phyloP scores from a whole-genome alignment of 2,888 invertebrate species.

The Nasonia oneida region DNA sequence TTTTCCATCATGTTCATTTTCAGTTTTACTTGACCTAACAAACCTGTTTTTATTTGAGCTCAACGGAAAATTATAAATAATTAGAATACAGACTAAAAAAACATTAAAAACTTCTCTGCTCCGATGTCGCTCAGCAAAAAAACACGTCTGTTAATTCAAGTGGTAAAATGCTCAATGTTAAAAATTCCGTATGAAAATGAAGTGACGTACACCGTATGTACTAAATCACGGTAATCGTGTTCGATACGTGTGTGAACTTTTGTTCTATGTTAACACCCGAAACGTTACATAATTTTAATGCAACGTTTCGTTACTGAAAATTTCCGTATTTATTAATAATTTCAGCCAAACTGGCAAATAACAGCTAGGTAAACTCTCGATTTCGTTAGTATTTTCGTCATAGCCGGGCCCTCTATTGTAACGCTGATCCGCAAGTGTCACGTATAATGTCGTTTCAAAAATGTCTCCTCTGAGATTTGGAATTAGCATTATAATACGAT shows the following conservation, averaged over 20 bases:
- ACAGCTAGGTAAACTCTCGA: conserved; percentile 80
- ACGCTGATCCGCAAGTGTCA: conserved; percentile 78
- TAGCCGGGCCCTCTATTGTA: conserved; percentile 82
- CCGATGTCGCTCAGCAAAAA: conserved; percentile 79
- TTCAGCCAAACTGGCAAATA: conserved; percentile 81
- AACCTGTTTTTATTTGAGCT: too few relatives aligned
- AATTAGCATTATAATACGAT: not conserved
- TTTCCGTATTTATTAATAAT: conserved; percentile 71
- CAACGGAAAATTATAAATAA: too few relatives aligned
- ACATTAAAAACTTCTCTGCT: conserved; percentile 77
- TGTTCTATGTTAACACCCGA: not conserved
- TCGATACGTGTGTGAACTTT: conserved; percentile 1
- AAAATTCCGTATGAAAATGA: conserved; percentile 79
- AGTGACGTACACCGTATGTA: not conserved
- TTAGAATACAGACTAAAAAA: conserved; percentile 63
- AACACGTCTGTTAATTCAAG: conserved; percentile 83
- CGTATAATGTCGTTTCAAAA: conserved; percentile 30
- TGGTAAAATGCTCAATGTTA: conserved; percentile 83
- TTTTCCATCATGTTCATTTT: too few relatives aligned
- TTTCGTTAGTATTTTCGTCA: conserved; percentile 77
- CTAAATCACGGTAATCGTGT: not conserved
- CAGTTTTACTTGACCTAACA: too few relatives aligned
- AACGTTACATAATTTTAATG: not conserved
- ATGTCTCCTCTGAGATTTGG: not conserved
- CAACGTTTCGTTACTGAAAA: conserved; percentile 50